Base-by-base conservation (phyloP, 2,797 vertebrate genomes). In the Petrocephalus schoutedeni region DNA sequence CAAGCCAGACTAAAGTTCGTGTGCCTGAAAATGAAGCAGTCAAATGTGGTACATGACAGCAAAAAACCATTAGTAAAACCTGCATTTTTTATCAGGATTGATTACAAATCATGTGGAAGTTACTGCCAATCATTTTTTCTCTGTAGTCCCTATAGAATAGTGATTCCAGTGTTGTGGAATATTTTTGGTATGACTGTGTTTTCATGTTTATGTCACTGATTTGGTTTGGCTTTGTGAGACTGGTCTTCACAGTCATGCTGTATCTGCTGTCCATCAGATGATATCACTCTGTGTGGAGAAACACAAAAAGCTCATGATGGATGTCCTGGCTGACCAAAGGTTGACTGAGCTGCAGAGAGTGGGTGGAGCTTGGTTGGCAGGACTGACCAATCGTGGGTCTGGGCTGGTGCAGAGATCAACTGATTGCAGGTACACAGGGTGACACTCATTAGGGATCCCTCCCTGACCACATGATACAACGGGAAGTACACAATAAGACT, bases 341-440 rank as follows among this genome's bases (percentile, higher is more conserved):
- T 87, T 98, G 67, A 96, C 95, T 0, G 96, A 96, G 14, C 94
- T 97, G 23, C 97, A 98, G 93, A 94, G 95, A 87, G 95, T 95
- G 6, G 97, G 97, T 0, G 97, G 97, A 6, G 95, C 97, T 54
- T 96, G 97, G 94, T 93, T 98, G 1, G 97, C 97, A n/a, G 96
- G 95, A 28, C 91, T 96, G 89, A 93, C 93, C 89, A 95, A 94
- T 67, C 93, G 94, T 14, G 51, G 93, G 0, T 89, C 95, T 5
- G 95, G 94, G 87, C 87, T 95, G 89, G 94, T 94, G 3, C 94
- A 95, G 77, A 94, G 93, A 82, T 96, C 96, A 4, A 96, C 95
- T 23, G 96, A 97, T 93, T 96, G 96, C 96, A 97, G 96, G 97
- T 98, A 94, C 57, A 12, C 21, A 57, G 36, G 51, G 88, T 87